Conservation (phyloP, 2,888 invertebrate species). For the Tenthredo amoena region DNA sequence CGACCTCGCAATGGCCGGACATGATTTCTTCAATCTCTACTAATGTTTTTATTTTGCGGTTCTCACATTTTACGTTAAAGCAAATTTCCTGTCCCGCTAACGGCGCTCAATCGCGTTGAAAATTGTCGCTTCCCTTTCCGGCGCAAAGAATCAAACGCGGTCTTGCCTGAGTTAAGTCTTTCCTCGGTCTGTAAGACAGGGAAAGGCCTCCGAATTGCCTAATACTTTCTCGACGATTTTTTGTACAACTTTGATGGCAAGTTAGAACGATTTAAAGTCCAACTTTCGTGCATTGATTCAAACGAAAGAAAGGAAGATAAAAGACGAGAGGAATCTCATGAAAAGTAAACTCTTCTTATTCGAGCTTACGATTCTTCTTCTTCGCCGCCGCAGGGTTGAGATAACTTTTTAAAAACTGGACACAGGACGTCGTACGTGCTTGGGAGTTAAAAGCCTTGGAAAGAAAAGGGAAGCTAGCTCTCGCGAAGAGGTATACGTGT, state of each 20-base stretch:
- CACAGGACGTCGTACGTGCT: conserved; percentile 43
- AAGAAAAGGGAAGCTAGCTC: conserved; percentile 21
- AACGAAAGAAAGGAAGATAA: not conserved
- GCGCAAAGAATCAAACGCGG: conserved; percentile 55
- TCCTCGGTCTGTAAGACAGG: conserved; percentile 23
- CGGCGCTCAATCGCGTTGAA: conserved; percentile 64
- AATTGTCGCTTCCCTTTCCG: conserved; percentile 67
- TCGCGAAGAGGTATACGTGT: not conserved
- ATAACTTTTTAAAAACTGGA: conserved; percentile 45
- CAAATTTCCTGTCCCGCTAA: conserved; percentile 68
- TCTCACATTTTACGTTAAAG: conserved; percentile 64
- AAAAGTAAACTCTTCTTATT: not conserved
- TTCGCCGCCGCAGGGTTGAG: not conserved
- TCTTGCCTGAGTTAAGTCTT: conserved; percentile 56
- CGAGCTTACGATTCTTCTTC: not conserved
- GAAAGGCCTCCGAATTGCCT: not conserved
- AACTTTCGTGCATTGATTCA: not conserved
- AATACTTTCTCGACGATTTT: conserved; percentile 1
- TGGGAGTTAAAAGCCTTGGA: conserved; percentile 8
- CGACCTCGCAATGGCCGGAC: conserved; percentile 64
- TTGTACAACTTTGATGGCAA: not conserved
- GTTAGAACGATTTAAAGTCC: not conserved
- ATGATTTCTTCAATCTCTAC: conserved; percentile 62
- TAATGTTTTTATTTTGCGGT: conserved; percentile 59
- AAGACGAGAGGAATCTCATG: not conserved